Conservation (phyloP, 1,140 invertebrate genomes). For the Bombus pyrosoma region DNA sequence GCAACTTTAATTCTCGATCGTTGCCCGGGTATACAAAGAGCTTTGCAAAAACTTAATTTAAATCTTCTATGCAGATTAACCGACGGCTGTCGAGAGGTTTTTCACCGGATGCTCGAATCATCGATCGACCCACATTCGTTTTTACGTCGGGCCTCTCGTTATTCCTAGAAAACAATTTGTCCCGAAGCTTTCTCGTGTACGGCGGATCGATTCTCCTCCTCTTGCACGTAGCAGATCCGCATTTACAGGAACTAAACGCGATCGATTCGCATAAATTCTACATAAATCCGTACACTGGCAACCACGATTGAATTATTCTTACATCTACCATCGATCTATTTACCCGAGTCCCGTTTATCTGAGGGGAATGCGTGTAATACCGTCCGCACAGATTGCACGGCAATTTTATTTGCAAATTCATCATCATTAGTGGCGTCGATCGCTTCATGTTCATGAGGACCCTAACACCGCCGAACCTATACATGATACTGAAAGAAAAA, state of each 20-base stretch:
- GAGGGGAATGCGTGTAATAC: background rate
- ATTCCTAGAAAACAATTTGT: slow-evolving; percentile 31
- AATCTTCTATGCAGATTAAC: slow-evolving; percentile 28
- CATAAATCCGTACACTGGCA: slow-evolving; percentile 10
- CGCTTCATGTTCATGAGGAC: background rate
- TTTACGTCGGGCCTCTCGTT: slow-evolving; percentile 25
- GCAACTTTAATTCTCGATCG: slow-evolving; percentile 4
- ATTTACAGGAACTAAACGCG: background rate
- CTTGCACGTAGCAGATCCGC: background rate
- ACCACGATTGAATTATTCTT: slow-evolving; percentile 31
- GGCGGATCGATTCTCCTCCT: background rate
- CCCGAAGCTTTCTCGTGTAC: background rate
- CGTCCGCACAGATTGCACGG: background rate
- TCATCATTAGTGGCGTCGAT: background rate
- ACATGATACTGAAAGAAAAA: background rate
- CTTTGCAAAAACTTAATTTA: slow-evolving; percentile 25
- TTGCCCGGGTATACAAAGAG: no score
- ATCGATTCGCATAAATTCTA: slow-evolving; percentile 24
- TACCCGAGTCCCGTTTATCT: background rate
- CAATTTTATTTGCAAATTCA: slow-evolving; percentile 15
- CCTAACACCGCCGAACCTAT: background rate
- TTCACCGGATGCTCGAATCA: background rate
- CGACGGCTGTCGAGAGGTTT: slow-evolving; percentile 6
- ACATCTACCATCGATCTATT: slow-evolving; percentile 33
- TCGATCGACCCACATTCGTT: slow-evolving; percentile 40